phyloP scores from a whole-genome alignment of 2,888 invertebrate genomes.

The Parthenolecanium corni region DNA sequence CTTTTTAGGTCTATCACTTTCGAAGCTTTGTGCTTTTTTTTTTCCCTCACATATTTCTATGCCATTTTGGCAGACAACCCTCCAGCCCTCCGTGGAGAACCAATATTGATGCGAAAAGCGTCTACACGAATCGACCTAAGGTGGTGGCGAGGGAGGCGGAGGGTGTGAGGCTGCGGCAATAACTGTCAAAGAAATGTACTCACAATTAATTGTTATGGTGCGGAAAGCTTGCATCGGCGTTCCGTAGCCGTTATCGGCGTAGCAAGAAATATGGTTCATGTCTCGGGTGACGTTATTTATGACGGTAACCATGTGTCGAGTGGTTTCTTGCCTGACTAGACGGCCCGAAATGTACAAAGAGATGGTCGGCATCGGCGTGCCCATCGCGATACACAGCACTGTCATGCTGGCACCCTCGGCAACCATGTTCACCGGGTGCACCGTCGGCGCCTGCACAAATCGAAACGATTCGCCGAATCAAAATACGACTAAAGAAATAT shows the following conservation, averaged over 20 bases:
- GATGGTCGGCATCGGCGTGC: conserved; percentile 72
- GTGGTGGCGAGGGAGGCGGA: no score
- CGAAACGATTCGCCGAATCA: no score
- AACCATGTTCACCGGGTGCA: conserved; percentile 70
- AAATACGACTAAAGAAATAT: no score
- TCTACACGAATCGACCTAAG: no score
- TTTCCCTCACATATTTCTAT: no score
- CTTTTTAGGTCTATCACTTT: no score
- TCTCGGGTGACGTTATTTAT: conserved; percentile 71
- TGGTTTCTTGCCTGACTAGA: conserved; percentile 68
- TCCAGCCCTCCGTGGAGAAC: no score
- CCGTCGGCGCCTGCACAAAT: conserved; percentile 56
- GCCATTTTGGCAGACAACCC: no score
- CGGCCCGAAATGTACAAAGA: conserved; percentile 67
- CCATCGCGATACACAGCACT: conserved; percentile 70
- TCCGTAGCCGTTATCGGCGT: conserved; percentile 78
- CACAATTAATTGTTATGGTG: conserved; percentile 69
- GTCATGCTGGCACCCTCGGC: conserved; percentile 79
- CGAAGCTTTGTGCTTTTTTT: no score
- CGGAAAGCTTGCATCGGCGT: conserved; percentile 74
- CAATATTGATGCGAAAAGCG: no score
- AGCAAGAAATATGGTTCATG: conserved; percentile 77
- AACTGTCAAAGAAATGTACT: conserved; percentile 44
- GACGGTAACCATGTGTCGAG: conserved; percentile 76
- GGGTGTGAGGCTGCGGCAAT: no score